Conservation (phyloP, 1,140 invertebrate species). For the Bombus balteatus region DNA sequence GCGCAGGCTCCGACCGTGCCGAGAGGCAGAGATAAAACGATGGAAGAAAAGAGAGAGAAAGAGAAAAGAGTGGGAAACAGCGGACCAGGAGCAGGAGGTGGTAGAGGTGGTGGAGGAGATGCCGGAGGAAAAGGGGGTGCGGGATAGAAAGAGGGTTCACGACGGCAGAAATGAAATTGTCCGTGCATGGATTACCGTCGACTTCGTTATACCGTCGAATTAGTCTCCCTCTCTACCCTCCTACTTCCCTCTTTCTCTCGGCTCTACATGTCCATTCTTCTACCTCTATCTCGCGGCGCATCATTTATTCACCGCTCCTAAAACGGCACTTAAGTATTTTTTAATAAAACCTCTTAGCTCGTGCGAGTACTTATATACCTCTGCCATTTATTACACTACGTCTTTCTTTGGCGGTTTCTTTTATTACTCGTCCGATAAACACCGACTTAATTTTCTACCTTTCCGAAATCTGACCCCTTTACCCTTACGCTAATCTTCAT, state of each 20-base stretch:
- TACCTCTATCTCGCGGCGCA: constrained; percentile 50
- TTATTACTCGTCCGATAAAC: constrained; percentile 12
- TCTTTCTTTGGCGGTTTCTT: constrained; percentile 9
- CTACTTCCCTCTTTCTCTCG: constrained; percentile 37
- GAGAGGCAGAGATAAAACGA: constrained; percentile 36
- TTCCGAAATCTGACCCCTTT: no score
- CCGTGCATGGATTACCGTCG: constrained; percentile 71
- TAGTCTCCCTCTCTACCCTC: constrained; percentile 45
- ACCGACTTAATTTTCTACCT: neutral
- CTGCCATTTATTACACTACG: constrained; percentile 33
- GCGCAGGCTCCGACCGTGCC: constrained; percentile 62
- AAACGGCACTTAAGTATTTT: constrained; percentile 57
- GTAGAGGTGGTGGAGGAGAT: constrained; percentile 25
- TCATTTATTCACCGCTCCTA: constrained; percentile 54
- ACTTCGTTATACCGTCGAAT: constrained; percentile 70
- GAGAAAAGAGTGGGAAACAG: neutral
- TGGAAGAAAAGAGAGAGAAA: neutral
- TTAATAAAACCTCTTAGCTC: constrained; percentile 56
- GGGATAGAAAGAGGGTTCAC: constrained; percentile 63
- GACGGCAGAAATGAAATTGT: constrained; percentile 69
- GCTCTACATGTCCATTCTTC: constrained; percentile 58
- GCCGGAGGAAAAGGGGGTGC: constrained; percentile 54
- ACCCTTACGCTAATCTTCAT: no score
- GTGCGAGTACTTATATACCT: constrained; percentile 40
- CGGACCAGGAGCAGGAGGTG: neutral